phyloP scores from a whole-genome alignment of 2,113 vertebrate species.

The Murina feae region DNA sequence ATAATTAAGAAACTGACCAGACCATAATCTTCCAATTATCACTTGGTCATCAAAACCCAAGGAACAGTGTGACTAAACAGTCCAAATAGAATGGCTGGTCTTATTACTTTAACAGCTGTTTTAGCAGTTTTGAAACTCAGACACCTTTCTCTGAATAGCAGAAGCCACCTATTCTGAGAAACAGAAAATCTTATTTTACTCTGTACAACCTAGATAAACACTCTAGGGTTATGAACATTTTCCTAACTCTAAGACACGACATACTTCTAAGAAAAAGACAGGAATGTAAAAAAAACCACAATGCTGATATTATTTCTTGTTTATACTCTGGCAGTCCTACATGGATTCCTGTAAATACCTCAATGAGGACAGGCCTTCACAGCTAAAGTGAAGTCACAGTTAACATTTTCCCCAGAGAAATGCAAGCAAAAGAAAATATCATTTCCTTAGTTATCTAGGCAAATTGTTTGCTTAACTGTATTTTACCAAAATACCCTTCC shows the following conservation, averaged over 20 bases:
- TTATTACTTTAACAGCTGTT: neutral
- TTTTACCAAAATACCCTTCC: neutral
- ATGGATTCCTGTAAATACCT: neutral
- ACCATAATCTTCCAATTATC: neutral
- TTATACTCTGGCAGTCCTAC: neutral
- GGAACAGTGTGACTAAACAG: neutral
- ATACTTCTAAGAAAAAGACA: slow-evolving; percentile 48
- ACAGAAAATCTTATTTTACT: neutral
- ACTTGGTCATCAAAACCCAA: neutral
- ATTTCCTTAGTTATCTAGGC: neutral
- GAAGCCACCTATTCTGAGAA: slow-evolving; percentile 49
- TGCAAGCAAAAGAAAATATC: neutral
- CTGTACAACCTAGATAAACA: neutral
- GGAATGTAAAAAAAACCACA: neutral
- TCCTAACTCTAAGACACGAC: slow-evolving; percentile 4
- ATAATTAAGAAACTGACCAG: neutral
- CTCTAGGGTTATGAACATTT: neutral
- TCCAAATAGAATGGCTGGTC: neutral
- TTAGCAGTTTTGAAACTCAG: slow-evolving; percentile 14
- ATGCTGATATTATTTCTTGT: neutral
- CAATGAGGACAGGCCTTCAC: neutral
- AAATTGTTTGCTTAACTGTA: neutral
- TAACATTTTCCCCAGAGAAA: neutral
- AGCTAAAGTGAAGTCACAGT: neutral
- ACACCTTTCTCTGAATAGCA: neutral